Evolutionary conservation across 1,140 invertebrate species (phyloP), one percentile per base, ranked within the genome.

Genomic region (Ceratosolen solmsi): DNA sequence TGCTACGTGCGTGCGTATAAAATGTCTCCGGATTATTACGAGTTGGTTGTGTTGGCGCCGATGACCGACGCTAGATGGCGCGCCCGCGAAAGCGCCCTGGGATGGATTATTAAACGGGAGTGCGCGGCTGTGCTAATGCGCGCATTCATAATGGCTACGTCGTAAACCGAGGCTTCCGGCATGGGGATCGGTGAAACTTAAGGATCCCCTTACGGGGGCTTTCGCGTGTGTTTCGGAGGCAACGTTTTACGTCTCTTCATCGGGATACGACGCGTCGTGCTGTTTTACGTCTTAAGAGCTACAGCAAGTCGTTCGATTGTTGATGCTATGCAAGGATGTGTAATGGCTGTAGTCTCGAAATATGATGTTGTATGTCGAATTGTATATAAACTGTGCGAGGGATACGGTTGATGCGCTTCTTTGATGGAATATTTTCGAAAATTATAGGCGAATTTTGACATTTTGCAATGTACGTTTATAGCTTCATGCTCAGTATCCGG

Each of bases 21-120:
- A 76, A 60, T 46, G 56, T 56, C 30, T 11, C 7, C n/a, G 22
- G 25, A 46, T 63, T 41, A 41, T 41, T 60, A 25, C 33, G 25
- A 60, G 54, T 13, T 38, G 17, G 41, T 20, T 51, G 38, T n/a
- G 41, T 11, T 3, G 1, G 33, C 0, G 0, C 27, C 17, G 4
- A 33, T 30, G 5, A 15, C 0, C 36, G 33, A 38, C 65, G 63
- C 65, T 33, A 79, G 77, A 58, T 22, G 77, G 77, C 63, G 77
- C 46, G 25, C 22, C 33, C 36, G 36, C 33, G 49, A 68, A 68
- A 36, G 4, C 25, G 5, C 27, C 41, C 36, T 15, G 25, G 38
- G 65, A 60, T 72, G 68, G 78, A 79, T 79, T 79, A 79, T 70
- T 70, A 79, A 79, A 79, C 63, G 75, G 22, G 75, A 65, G 74